Evolutionary conservation across 2,888 invertebrate species (phyloP).

Genomic region (Euzetes globulus): DNA sequence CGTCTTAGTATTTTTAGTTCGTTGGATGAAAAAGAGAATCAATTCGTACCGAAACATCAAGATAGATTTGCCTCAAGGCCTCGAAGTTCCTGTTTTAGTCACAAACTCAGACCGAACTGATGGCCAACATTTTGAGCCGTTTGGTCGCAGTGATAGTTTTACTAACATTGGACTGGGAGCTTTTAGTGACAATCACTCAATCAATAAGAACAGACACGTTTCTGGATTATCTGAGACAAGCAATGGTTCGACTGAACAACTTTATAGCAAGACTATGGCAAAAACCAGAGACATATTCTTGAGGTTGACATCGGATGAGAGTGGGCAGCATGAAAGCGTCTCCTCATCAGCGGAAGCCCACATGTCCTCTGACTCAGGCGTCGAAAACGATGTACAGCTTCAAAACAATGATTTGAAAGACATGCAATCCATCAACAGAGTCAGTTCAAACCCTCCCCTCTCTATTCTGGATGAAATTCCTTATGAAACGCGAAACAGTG

Average conservation of each 20-base stretch:
- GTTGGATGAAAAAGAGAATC: slow-evolving; percentile 17
- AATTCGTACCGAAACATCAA: not conserved
- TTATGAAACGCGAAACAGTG: not conserved
- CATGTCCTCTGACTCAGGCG: slow-evolving; percentile 7
- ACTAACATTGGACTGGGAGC: slow-evolving; percentile 11
- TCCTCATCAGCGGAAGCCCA: not conserved
- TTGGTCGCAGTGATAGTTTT: not conserved
- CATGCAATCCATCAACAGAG: not conserved
- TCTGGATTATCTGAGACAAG: slow-evolving; percentile 40
- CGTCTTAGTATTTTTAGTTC: slow-evolving; percentile 16
- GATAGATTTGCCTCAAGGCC: not conserved
- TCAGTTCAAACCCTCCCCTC: not conserved
- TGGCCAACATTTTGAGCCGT: not conserved
- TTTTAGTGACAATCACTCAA: slow-evolving; percentile 32
- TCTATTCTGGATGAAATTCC: slow-evolving; percentile 4
- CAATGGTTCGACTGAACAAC: slow-evolving; percentile 38
- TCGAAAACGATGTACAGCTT: not conserved
- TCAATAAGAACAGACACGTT: slow-evolving; percentile 38
- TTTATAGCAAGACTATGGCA: not conserved
- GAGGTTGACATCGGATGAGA: not conserved
- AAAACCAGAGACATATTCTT: not conserved
- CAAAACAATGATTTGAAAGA: not conserved
- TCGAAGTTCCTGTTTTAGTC: not conserved
- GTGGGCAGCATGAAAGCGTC: slow-evolving; percentile 11
- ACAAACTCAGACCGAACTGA: not conserved